phyloP scores from a whole-genome alignment of 2,113 vertebrate species.

The Eleginops maclovinus region DNA sequence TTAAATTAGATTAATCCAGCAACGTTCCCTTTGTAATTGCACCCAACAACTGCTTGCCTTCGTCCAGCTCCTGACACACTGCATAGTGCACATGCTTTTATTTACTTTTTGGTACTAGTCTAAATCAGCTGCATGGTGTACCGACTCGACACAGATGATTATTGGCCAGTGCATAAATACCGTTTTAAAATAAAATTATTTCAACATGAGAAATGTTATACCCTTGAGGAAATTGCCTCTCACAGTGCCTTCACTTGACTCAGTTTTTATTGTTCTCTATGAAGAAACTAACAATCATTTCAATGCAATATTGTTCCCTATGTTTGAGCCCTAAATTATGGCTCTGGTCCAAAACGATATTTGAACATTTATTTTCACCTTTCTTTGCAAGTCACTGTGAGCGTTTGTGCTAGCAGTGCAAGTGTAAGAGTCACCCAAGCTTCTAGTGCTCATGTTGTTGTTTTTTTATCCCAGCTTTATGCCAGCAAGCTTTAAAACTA shows the following conservation, averaged over 20 bases:
- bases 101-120: background rate
- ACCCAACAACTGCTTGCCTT: constrained; percentile 9
- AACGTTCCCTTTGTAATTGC: constrained; percentile 25
- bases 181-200: constrained; percentile 9
- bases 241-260: background rate
- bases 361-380: background rate
- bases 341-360: background rate
- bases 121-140: background rate
- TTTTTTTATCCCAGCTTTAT: constrained; percentile 7
- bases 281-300: constrained; percentile 11
- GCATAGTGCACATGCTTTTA: constrained; percentile 6
- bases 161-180: background rate
- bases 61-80: constrained; percentile 3
- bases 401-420: background rate
- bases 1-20: constrained; percentile 53
- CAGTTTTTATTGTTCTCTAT: background rate
- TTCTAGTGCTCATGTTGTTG: background rate
- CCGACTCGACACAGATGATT: background rate
- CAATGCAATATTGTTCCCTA: constrained; percentile 7
- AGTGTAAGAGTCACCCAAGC: background rate
- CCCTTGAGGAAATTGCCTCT: constrained; percentile 23
- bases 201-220: background rate
- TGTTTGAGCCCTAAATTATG: background rate
- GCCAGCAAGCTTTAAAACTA: background rate
- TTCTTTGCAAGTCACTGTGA: background rate